Evolutionary conservation across 2,888 invertebrate genomes (phyloP).

Genomic region (Drosophila tanythrix): DNA sequence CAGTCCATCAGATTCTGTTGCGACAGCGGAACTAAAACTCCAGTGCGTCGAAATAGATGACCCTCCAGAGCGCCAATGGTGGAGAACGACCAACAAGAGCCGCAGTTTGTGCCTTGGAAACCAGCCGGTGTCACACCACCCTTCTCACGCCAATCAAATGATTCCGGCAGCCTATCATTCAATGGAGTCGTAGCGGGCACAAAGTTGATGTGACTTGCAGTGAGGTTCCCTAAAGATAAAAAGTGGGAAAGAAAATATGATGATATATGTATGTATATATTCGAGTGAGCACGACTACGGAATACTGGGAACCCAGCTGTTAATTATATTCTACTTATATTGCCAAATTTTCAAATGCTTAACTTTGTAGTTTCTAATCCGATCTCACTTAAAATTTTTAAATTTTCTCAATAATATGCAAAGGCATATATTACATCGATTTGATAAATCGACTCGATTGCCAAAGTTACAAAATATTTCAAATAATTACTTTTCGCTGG

Average conservation of each 20-base stretch:
- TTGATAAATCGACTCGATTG: not conserved
- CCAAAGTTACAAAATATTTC: not conserved
- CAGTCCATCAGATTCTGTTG: conserved; percentile 84
- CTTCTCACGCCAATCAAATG: conserved; percentile 83
- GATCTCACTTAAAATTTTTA: not conserved
- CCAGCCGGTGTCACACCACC: conserved; percentile 83
- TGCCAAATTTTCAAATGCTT: not conserved
- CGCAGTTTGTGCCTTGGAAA: conserved; percentile 81
- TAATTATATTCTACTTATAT: not conserved
- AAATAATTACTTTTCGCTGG: not conserved
- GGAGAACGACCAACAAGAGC: conserved; percentile 83
- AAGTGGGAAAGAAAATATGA: not conserved
- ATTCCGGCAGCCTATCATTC: conserved; percentile 72
- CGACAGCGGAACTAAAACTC: conserved; percentile 82
- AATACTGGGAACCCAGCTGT: not conserved
- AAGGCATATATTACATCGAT: not conserved
- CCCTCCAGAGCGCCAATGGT: conserved; percentile 82
- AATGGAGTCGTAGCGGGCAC: conserved; percentile 58
- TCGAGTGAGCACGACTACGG: not conserved
- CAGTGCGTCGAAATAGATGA: conserved; percentile 82
- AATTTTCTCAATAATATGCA: not conserved
- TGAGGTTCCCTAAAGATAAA: conserved; percentile 64
- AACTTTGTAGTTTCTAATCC: not conserved
- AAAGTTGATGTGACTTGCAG: conserved; percentile 77
- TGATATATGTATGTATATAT: too few relatives aligned